These are phyloP conservation scores for Latrodectus geometricus DNA, from an alignment of 1,140 invertebrate genomes.

Conservation along the genomic window DNA sequence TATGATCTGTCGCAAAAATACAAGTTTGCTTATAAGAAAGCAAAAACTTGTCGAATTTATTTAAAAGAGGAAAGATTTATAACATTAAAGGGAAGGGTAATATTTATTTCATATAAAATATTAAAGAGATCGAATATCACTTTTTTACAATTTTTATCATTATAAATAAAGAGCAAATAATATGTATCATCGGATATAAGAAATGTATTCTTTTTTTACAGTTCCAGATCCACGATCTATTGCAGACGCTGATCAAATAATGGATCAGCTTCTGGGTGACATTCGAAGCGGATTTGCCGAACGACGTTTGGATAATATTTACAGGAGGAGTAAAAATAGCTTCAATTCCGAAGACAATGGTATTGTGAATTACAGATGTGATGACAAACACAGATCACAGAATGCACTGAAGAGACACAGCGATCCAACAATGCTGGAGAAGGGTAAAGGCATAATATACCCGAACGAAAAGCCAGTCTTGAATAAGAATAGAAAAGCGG, in stretches of 20 bases:
- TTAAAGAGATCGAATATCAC: too few species aligned
- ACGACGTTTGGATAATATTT: conserved; percentile 57
- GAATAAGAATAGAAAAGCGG: conserved; percentile 87
- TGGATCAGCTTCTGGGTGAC: conserved; percentile 80
- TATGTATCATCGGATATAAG: too few species aligned
- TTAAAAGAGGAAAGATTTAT: background rate
- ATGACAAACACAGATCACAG: conserved; percentile 66
- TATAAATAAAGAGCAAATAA: too few species aligned
- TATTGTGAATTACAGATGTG: conserved; percentile 72
- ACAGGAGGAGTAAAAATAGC: background rate
- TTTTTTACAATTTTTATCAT: too few species aligned
- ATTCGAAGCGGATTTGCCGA: conserved; percentile 76
- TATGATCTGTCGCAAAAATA: too few species aligned
- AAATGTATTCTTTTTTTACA: conserved; percentile 6
- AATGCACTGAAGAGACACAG: conserved; percentile 73
- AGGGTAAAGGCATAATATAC: conserved; percentile 70
- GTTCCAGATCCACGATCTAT: conserved; percentile 28
- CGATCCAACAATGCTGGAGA: conserved; percentile 64
- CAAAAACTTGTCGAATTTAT: background rate
- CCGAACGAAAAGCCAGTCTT: conserved; percentile 76
- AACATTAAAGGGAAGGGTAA: background rate
- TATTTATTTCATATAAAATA: too few species aligned
- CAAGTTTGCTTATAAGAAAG: too few species aligned
- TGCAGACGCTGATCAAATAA: conserved; percentile 75
- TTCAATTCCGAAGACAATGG: background rate